Evolutionary conservation across 1,140 invertebrate genomes (phyloP).

Genomic region (Drosophila persimilis): DNA sequence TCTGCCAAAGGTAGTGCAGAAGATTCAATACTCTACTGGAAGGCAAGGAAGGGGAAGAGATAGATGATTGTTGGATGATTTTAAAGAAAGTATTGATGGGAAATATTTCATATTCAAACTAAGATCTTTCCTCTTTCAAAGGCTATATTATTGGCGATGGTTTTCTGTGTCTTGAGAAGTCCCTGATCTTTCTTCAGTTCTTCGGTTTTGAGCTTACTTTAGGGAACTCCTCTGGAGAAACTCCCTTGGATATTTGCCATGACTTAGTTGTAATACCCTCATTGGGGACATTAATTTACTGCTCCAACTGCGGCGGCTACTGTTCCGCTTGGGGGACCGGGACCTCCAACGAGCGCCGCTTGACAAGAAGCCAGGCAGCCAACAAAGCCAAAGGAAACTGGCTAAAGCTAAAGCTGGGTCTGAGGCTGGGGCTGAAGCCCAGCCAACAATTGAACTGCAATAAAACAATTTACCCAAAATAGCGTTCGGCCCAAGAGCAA

Average conservation of each 20-base stretch:
- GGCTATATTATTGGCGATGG: too few species aligned
- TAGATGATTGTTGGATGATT: not conserved
- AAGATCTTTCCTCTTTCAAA: conserved; percentile 2
- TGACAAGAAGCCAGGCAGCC: conserved; percentile 57
- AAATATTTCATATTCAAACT: not conserved
- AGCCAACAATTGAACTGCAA: conserved; percentile 78
- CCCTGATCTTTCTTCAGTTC: too few species aligned
- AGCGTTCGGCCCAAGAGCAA: conserved; percentile 66
- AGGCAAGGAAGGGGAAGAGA: not conserved
- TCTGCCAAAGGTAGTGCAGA: not conserved
- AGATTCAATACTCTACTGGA: conserved; percentile 40
- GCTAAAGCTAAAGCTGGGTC: conserved; percentile 11
- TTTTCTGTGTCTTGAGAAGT: not conserved
- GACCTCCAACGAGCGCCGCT: conserved; percentile 71
- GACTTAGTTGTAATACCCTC: conserved; percentile 31
- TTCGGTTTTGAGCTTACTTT: too few species aligned
- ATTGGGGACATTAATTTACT: conserved; percentile 40
- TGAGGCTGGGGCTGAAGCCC: conserved; percentile 31
- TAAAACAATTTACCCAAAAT: conserved; percentile 82
- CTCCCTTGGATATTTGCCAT: not conserved
- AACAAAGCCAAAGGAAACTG: conserved; percentile 53
- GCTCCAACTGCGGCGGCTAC: conserved; percentile 51
- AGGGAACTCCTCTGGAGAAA: not conserved
- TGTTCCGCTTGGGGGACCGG: conserved; percentile 57
- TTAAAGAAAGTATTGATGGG: too few species aligned